phyloP scores from a whole-genome alignment of 2,113 vertebrate genomes.

The Nematolebias whitei region DNA sequence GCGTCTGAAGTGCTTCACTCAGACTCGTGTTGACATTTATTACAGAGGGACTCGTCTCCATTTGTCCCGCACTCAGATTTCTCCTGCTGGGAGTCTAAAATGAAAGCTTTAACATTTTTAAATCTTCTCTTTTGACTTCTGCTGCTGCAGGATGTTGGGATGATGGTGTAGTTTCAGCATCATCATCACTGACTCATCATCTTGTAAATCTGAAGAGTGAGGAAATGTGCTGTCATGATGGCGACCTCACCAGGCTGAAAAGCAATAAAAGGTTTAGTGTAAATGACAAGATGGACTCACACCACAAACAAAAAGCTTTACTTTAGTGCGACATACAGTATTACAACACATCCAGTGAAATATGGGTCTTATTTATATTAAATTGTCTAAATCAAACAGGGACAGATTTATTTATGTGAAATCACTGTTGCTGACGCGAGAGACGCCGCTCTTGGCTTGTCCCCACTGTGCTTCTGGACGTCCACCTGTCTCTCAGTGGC shows the following conservation, averaged over 20 bases:
- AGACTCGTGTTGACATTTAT: constrained; percentile 55
- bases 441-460: constrained; percentile 36
- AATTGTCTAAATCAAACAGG: neutral
- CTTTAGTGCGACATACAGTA: neutral
- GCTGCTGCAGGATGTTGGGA: constrained; percentile 5
- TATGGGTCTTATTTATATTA: constrained; percentile 4
- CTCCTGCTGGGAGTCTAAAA: constrained; percentile 35
- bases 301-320: neutral
- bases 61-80: constrained; percentile 30
- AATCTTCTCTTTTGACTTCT: constrained; percentile 9
- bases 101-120: constrained; percentile 21
- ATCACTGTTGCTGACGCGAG: constrained; percentile 13
- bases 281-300: too few relatives aligned
- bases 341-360: neutral
- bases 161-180: constrained; percentile 20
- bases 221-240: too few relatives aligned
- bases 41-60: constrained; percentile 26
- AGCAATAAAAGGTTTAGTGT: neutral
- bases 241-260: neutral
- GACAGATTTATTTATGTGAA: constrained; percentile 42
- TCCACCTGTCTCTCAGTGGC: constrained; percentile 67
- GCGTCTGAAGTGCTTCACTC: constrained; percentile 48
- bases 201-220: constrained; percentile 3
- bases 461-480: constrained; percentile 57
- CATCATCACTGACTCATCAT: constrained; percentile 19